These are phyloP conservation scores for Trichogramma dendrolimi DNA, from an alignment of 2,888 invertebrate species.

Conservation along the genomic window DNA sequence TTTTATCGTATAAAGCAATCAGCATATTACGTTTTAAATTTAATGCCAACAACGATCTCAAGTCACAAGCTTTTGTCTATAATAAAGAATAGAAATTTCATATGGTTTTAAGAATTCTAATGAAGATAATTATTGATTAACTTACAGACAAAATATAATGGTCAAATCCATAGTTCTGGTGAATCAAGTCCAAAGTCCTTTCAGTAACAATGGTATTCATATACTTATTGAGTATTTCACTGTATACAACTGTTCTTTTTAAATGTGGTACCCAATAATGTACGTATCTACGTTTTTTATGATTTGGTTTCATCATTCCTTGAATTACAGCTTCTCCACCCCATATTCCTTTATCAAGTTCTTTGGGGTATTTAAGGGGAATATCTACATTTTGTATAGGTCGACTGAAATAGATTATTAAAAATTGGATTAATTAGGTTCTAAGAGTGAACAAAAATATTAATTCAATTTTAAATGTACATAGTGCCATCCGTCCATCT, in stretches of 20 bases:
- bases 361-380: conserved; percentile 72
- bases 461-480: conserved; percentile 1
- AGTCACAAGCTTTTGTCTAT: conserved; percentile 85
- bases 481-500: conserved; percentile 52
- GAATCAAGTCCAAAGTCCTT: conserved; percentile 77
- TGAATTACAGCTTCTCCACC: conserved; percentile 92
- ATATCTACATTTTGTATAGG: conserved; percentile 74
- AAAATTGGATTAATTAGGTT: background rate
- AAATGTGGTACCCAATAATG: conserved; percentile 85
- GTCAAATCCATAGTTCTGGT: conserved; percentile 90
- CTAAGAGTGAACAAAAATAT: background rate
- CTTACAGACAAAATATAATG: conserved; percentile 81
- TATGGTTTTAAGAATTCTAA: background rate
- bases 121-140: background rate
- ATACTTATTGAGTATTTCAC: conserved; percentile 83
- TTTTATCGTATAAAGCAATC: conserved; percentile 61
- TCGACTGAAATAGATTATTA: conserved; percentile 47
- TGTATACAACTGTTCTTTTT: conserved; percentile 76
- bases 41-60: conserved; percentile 79
- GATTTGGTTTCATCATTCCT: conserved; percentile 52
- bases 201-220: conserved; percentile 80
- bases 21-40: conserved; percentile 83
- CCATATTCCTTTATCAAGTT: conserved; percentile 85
- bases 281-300: conserved; percentile 64
- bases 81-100: conserved; percentile 7